Evolutionary conservation across 2,113 vertebrate species (phyloP).

Genomic region (Myotis yumanensis): DNA sequence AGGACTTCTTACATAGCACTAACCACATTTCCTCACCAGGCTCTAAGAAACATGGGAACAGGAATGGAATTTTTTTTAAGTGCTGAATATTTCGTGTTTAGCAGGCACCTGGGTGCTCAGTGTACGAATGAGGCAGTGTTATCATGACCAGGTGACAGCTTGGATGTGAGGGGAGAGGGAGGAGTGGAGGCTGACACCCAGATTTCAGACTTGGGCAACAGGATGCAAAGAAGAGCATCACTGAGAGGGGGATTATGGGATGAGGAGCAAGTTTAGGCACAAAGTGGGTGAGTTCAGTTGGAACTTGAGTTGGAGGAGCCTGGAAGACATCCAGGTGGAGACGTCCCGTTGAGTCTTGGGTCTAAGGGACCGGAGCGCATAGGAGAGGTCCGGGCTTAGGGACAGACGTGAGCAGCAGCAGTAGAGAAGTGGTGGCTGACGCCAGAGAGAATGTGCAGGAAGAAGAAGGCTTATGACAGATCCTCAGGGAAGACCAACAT

Average conservation of each 20-base stretch:
- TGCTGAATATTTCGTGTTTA: not conserved
- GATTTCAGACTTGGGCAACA: not conserved
- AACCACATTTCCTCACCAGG: not conserved
- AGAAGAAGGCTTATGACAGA: not conserved
- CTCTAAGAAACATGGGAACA: not conserved
- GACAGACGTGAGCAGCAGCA: not conserved
- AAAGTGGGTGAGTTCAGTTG: not conserved
- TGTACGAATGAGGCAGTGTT: not conserved
- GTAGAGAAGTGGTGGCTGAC: not conserved
- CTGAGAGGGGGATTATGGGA: not conserved
- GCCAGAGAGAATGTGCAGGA: not conserved
- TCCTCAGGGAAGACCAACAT: rapidly evolving
- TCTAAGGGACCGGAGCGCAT: not conserved
- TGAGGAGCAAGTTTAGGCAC: not conserved
- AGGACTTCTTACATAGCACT: not conserved
- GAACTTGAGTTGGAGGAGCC: not conserved
- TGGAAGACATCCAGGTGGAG: not conserved
- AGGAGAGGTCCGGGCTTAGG: not conserved
- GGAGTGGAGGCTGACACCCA: not conserved
- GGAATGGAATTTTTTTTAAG: not conserved
- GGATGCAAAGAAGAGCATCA: not conserved
- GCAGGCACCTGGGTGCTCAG: not conserved
- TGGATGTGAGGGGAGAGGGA: rapidly evolving
- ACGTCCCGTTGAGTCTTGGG: not conserved
- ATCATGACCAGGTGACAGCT: not conserved